Conservation (phyloP, 2,888 invertebrate species). For the Tenthredo notha region DNA sequence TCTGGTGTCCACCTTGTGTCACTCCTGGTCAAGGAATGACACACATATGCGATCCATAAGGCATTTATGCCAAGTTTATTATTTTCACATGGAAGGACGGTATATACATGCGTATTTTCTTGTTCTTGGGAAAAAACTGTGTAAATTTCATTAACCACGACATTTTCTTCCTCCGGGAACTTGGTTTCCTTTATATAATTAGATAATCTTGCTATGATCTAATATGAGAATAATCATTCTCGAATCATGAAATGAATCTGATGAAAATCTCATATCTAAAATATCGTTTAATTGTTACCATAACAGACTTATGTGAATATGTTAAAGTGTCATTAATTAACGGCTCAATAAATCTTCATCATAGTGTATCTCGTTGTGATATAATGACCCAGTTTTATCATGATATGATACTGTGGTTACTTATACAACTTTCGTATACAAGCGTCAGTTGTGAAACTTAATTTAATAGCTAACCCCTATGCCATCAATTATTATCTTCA, state of each 20-base stretch:
- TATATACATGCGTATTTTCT: not conserved
- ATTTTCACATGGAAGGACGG: not conserved
- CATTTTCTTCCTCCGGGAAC: not conserved
- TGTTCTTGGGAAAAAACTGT: not conserved
- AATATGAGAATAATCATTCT: not conserved
- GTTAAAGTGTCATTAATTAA: slow-evolving; percentile 27
- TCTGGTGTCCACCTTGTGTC: slow-evolving; percentile 40
- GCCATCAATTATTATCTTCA: slow-evolving; percentile 21
- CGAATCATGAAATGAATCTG: not conserved
- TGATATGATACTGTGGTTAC: slow-evolving; percentile 57
- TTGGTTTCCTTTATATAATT: not conserved
- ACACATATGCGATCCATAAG: slow-evolving; percentile 6
- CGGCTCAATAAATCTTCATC: slow-evolving; percentile 32
- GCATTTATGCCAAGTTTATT: not conserved
- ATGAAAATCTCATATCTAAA: not conserved
- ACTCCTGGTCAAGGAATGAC: not conserved
- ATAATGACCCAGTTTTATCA: slow-evolving; percentile 69
- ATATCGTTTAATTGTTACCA: not conserved
- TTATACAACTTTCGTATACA: slow-evolving; percentile 9
- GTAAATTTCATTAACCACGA: not conserved
- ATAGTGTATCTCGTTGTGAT: slow-evolving; percentile 18
- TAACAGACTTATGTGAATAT: not conserved
- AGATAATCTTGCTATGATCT: not conserved
- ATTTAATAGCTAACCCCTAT: slow-evolving; percentile 20
- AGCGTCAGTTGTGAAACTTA: slow-evolving; percentile 22